Evolutionary conservation across 2,888 invertebrate genomes (phyloP).

Genomic region (Parnassius smintheus): DNA sequence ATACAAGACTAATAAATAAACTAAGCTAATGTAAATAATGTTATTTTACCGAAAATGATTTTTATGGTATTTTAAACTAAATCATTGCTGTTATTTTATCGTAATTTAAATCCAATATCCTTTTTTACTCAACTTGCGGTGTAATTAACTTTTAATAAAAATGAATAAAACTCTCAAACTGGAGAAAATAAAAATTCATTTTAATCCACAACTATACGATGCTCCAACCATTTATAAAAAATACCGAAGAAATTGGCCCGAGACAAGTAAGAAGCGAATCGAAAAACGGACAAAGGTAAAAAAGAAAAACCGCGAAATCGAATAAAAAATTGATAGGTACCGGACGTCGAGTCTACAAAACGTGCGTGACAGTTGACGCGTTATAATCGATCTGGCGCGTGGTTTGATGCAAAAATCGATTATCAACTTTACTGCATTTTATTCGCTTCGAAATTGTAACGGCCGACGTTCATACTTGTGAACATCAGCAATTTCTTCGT

Average conservation of each 20-base stretch:
- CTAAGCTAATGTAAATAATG: too few relatives aligned
- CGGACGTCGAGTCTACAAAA: conserved; percentile 52
- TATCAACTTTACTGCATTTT: conserved; percentile 24
- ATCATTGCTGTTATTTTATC: too few relatives aligned
- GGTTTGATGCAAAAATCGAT: conserved; percentile 62
- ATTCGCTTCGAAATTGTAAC: conserved; percentile 3
- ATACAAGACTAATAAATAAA: too few relatives aligned
- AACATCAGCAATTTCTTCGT: too few relatives aligned
- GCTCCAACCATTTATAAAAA: conserved; percentile 17
- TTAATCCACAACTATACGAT: conserved; percentile 48
- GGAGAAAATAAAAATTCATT: conserved; percentile 46
- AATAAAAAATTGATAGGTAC: conserved; percentile 61
- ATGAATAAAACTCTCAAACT: not conserved
- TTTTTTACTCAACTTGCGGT: conserved; percentile 41
- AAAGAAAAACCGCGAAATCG: conserved; percentile 44
- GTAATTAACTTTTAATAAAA: conserved; percentile 35
- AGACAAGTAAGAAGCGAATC: conserved; percentile 55
- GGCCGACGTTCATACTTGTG: not conserved
- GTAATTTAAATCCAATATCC: not conserved
- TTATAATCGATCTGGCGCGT: conserved; percentile 58
- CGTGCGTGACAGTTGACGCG: conserved; percentile 72
- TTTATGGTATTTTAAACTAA: too few relatives aligned
- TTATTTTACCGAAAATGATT: too few relatives aligned
- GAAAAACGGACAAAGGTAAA: conserved; percentile 56
- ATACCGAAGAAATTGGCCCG: conserved; percentile 46